Evolutionary conservation across 2,113 vertebrate genomes (phyloP).

Genomic region (Mustela lutreola): DNA sequence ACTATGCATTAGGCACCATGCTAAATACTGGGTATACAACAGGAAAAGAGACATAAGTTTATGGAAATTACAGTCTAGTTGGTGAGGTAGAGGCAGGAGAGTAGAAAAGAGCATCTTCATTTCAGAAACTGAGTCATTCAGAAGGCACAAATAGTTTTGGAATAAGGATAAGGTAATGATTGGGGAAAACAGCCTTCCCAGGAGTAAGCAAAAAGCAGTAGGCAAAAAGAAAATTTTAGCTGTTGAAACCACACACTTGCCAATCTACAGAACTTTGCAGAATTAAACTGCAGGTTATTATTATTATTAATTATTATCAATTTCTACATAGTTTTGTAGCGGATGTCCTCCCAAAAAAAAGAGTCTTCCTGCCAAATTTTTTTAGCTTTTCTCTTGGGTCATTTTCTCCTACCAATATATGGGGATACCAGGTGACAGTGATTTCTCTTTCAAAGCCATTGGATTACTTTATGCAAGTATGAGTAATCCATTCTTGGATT

Average conservation of each 20-base stretch:
- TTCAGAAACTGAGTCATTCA: neutral
- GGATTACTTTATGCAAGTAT: neutral
- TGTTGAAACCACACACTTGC: neutral
- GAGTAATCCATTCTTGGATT: neutral
- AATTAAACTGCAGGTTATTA: neutral
- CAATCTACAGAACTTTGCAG: neutral
- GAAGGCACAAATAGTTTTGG: neutral
- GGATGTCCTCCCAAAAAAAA: neutral
- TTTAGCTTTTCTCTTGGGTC: neutral
- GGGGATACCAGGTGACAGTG: neutral
- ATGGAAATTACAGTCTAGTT: neutral
- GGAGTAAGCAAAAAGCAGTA: neutral
- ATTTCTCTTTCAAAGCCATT: conserved; percentile 16
- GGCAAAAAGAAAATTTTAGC: neutral
- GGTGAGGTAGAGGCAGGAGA: neutral
- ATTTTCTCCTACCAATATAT: neutral
- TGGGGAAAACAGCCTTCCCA: neutral
- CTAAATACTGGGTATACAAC: neutral
- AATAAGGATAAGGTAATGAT: neutral
- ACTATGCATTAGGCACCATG: neutral
- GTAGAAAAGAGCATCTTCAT: neutral
- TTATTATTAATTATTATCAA: neutral
- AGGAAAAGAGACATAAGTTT: neutral
- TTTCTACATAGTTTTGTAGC: neutral
- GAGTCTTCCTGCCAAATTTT: neutral